phyloP scores from a whole-genome alignment of 1,140 invertebrate species.

The Pseudomyrmex flavicornis region DNA sequence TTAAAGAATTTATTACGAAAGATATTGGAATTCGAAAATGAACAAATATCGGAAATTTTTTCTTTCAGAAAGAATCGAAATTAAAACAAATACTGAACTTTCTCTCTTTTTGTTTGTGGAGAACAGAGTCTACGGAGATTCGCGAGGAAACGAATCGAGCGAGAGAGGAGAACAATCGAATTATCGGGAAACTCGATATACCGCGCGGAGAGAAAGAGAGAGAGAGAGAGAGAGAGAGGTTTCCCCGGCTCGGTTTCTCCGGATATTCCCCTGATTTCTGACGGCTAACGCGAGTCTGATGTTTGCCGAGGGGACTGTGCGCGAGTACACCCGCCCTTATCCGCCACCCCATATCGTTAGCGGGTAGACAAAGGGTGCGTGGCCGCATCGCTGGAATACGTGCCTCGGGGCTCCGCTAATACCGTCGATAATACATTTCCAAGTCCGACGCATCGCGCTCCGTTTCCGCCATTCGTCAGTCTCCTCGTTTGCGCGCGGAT shows the following conservation, averaged over 20 bases:
- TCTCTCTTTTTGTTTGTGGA: not conserved
- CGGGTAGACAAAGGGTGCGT: constrained; percentile 79
- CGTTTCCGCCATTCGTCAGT: constrained; percentile 39
- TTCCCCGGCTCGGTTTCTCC: constrained; percentile 74
- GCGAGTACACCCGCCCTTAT: constrained; percentile 64
- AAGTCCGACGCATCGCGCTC: constrained; percentile 27
- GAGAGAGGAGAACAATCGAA: constrained; percentile 70
- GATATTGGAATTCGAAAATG: too few relatives aligned
- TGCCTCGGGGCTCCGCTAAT: constrained; percentile 74
- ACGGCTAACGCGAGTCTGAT: constrained; percentile 78
- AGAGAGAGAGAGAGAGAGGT: constrained; percentile 7
- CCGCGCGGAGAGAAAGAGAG: not conserved
- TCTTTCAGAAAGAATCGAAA: not conserved
- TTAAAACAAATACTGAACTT: not conserved
- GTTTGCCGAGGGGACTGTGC: constrained; percentile 75
- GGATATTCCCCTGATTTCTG: constrained; percentile 77
- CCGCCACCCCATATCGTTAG: constrained; percentile 76
- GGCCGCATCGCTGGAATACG: constrained; percentile 66
- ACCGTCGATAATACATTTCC: constrained; percentile 79
- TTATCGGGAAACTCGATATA: constrained; percentile 76
- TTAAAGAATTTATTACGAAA: too few relatives aligned
- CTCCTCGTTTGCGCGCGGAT: constrained; percentile 25
- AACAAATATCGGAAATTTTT: too few relatives aligned
- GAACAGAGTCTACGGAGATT: constrained; percentile 25
- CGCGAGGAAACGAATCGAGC: constrained; percentile 31